These are phyloP conservation scores for Brachionus asplanchnoidis DNA, from an alignment of 1,140 invertebrate genomes.

Conservation along the genomic window DNA sequence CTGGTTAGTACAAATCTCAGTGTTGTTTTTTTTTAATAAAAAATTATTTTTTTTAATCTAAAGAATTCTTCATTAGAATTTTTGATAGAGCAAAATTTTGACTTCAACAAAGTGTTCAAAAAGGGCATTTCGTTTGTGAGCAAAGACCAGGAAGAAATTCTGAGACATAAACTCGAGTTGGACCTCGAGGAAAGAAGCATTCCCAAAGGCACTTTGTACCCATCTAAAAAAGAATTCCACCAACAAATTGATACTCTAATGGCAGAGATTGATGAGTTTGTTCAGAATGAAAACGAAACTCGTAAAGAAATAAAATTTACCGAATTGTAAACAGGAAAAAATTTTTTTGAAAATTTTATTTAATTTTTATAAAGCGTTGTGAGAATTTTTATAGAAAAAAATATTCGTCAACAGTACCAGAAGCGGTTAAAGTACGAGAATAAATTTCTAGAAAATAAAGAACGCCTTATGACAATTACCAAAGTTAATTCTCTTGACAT, in stretches of 20 bases:
- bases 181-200: constrained; percentile 62
- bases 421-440: constrained; percentile 26
- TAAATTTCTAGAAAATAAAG: constrained; percentile 42
- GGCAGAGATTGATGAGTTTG: constrained; percentile 34
- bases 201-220: constrained; percentile 62
- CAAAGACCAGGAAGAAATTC: background rate
- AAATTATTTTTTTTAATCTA: background rate
- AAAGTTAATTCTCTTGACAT: constrained; percentile 43
- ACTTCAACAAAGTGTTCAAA: constrained; percentile 80
- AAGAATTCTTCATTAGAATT: constrained; percentile 71
- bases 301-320: constrained; percentile 22
- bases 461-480: constrained; percentile 44
- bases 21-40: background rate
- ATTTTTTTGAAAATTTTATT: background rate
- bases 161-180: constrained; percentile 67
- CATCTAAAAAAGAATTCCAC: constrained; percentile 46
- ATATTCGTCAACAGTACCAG: constrained; percentile 17
- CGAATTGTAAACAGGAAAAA: constrained; percentile 18
- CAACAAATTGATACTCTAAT: constrained; percentile 44
- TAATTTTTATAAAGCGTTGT: background rate
- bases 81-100: constrained; percentile 71
- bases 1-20: constrained; percentile 55
- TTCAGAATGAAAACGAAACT: constrained; percentile 5
- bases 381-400: constrained; percentile 39
- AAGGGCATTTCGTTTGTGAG: constrained; percentile 60